phyloP scores from a whole-genome alignment of 2,888 invertebrate genomes.

The Dorcus hopei region DNA sequence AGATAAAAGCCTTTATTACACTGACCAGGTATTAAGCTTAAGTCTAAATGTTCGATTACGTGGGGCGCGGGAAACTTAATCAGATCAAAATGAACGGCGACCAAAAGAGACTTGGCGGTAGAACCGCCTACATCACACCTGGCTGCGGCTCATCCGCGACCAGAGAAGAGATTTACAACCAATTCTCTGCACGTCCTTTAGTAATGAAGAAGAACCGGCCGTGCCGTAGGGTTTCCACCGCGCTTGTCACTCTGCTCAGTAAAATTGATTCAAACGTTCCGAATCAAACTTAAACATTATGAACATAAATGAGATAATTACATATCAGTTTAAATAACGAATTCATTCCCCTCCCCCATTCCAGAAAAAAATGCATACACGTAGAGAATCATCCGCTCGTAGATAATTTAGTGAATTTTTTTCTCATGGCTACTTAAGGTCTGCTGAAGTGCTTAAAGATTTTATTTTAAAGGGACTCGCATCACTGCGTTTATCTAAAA shows the following conservation, averaged over 20 bases:
- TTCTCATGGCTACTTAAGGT: no score
- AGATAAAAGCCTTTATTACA: neutral
- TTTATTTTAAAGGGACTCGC: no score
- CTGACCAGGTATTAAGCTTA: constrained; percentile 6
- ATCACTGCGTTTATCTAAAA: neutral
- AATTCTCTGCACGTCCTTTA: constrained; percentile 30
- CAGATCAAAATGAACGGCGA: constrained; percentile 31
- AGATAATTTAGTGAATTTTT: no score
- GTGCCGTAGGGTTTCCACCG: constrained; percentile 22
- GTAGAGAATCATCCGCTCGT: no score
- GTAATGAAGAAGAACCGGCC: constrained; percentile 29
- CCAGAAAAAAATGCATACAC: no score
- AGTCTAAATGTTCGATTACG: constrained; percentile 17
- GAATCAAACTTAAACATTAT: neutral
- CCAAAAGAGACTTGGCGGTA: constrained; percentile 32
- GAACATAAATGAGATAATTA: no score
- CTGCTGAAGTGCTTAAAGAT: no score
- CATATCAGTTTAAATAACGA: no score
- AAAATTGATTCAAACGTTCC: constrained; percentile 18
- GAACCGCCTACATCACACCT: constrained; percentile 37
- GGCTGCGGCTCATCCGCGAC: constrained; percentile 33
- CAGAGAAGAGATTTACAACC: constrained; percentile 33
- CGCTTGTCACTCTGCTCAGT: constrained; percentile 21
- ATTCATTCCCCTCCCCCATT: no score
- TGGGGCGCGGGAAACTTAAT: constrained; percentile 22